Evolutionary conservation across 2,113 vertebrate species (phyloP).

Genomic region (Sisor rabdophorus): DNA sequence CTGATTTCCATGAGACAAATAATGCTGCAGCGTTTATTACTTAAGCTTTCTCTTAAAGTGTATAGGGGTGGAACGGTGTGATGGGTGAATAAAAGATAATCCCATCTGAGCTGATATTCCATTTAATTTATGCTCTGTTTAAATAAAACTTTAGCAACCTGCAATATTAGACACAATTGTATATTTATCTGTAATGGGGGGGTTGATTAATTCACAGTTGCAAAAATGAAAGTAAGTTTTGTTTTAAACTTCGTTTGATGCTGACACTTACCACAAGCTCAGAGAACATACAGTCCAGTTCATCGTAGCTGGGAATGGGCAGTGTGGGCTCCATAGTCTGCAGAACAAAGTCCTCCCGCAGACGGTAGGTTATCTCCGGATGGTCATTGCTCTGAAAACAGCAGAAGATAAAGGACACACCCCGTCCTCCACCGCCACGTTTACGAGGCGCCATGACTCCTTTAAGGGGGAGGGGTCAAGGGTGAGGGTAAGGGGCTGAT

Average conservation of each 20-base stretch:
- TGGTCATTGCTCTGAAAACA: constrained; percentile 93
- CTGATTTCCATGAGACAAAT: neutral
- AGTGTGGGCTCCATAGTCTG: constrained; percentile 90
- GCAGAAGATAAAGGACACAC: constrained; percentile 93
- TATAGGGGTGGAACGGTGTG: no score
- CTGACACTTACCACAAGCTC: constrained; percentile 86
- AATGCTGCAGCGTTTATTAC: neutral
- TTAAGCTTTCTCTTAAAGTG: neutral
- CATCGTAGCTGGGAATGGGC: constrained; percentile 87
- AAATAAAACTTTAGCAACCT: neutral
- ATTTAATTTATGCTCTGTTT: neutral
- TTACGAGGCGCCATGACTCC: constrained; percentile 91
- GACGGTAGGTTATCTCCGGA: constrained; percentile 94
- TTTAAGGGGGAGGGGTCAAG: constrained; percentile 45
- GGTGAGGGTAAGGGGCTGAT: constrained; percentile 54
- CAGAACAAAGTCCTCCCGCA: constrained; percentile 92
- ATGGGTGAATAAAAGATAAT: neutral
- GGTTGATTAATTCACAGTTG: neutral
- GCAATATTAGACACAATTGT: neutral
- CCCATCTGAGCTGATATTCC: neutral
- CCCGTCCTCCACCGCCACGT: constrained; percentile 77
- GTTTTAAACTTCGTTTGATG: neutral
- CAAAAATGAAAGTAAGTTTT: neutral
- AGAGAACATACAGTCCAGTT: constrained; percentile 91
- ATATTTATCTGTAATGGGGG: no score